Conservation (phyloP, 2,888 invertebrate species). For the Troglohyphantes excavatus region DNA sequence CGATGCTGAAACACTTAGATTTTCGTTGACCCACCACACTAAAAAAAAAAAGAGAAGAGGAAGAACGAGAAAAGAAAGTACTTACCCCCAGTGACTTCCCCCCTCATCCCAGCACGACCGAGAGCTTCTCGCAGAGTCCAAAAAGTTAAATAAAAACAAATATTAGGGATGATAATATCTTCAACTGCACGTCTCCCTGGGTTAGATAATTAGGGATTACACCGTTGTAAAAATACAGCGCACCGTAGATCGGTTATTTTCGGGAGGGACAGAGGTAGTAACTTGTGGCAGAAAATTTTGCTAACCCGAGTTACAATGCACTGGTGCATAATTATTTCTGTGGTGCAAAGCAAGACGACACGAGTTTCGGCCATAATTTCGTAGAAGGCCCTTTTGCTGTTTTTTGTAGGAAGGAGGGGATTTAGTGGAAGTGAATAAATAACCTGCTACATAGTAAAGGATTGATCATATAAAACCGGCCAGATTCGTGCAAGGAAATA, state of each 20-base stretch:
- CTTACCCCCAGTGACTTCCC: not conserved
- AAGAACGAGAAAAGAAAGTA: not conserved
- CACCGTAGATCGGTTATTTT: not conserved
- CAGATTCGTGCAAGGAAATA: not conserved
- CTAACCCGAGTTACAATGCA: not conserved
- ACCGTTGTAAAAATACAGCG: not conserved
- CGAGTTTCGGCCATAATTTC: not conserved
- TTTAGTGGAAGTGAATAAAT: not conserved
- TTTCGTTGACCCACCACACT: constrained; percentile 1
- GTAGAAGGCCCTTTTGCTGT: not conserved
- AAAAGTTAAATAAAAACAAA: constrained; percentile 46
- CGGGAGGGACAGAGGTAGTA: not conserved
- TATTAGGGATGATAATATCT: constrained; percentile 38
- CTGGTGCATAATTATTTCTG: not conserved
- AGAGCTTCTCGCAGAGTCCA: not conserved
- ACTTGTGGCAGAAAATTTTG: not conserved
- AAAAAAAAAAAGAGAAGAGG: not conserved
- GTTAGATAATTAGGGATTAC: constrained; percentile 15
- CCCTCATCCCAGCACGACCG: not conserved
- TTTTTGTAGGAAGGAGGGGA: not conserved
- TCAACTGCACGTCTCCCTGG: constrained; percentile 13
- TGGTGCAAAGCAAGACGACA: not conserved
- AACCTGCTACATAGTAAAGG: not conserved
- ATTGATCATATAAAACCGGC: not conserved
- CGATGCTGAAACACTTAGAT: constrained; percentile 5